Evolutionary conservation across 1,140 invertebrate genomes (phyloP), one percentile per base, ranked within the genome.

Genomic region (Brachionus manjavacas): DNA sequence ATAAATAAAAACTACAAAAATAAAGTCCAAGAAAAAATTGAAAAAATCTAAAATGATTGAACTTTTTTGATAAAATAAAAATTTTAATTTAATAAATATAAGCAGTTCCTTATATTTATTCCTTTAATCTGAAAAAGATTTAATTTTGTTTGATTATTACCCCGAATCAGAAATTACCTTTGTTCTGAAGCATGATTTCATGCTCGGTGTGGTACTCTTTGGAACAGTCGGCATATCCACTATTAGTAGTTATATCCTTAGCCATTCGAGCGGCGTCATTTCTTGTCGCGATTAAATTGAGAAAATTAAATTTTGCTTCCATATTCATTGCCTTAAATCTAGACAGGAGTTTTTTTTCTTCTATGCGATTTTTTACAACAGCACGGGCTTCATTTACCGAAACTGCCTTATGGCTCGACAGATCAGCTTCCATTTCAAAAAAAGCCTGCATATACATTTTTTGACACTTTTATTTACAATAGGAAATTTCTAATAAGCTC

Each of bases 361-460:
- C 72, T 14, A 76, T 76, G 2, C 72, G 72, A 49, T 76, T 76
- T 49, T 76, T 76, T 3, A 76, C 43, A 20, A 76, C 20, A 7
- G 72, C 72, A 49, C 41, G 72, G 12, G 72, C 72, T 49, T 76
- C 72, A 49, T 76, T 76, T 31, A 46, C 12, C 14, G 72, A 76
- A 11, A 76, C 43, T 46, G 72, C 72, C 11, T 72, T 72, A 16
- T 72, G 68, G 31, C 35, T 41, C 4, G 31, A 39, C 35, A 72
- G 31, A 6, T 72, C 68, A 39, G 68, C 68, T 39, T 72, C 68
- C 16, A 39, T 41, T 39, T 72, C 68, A 20, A 72, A 72, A 39
- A 72, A 41, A 20, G 31, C 68, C 20, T 72, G 68, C 16, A 41
- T 72, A 46, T 39, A 39, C 68, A 72, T 72, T 9, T 60, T 35